These are phyloP conservation scores for Resseliella maxima DNA, from an alignment of 2,888 invertebrate genomes.

Conservation along the genomic window DNA sequence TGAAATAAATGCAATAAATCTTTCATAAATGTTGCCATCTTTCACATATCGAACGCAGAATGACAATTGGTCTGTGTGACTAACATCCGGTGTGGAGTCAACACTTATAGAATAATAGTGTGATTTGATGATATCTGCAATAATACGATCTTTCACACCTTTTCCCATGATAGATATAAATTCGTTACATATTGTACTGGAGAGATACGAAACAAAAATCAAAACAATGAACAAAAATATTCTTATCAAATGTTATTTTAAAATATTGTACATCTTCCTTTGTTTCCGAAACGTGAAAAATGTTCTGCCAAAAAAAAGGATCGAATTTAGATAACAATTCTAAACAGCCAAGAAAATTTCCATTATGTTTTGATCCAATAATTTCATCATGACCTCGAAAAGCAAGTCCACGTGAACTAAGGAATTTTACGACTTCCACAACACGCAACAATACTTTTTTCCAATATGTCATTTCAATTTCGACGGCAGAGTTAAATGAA, in stretches of 20 bases:
- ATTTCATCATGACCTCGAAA: constrained; percentile 58
- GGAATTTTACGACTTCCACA: constrained; percentile 58
- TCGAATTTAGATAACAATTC: constrained; percentile 59
- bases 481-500: too few species aligned
- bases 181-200: constrained; percentile 61
- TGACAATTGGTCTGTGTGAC: too few species aligned
- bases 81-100: constrained; percentile 63
- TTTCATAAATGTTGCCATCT: too few species aligned
- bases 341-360: constrained; percentile 57
- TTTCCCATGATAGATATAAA: constrained; percentile 61
- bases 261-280: constrained; percentile 55
- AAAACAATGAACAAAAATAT: neutral
- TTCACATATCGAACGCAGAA: too few species aligned
- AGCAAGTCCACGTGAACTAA: constrained; percentile 58
- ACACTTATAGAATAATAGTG: constrained; percentile 62
- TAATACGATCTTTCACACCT: constrained; percentile 59
- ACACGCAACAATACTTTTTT: constrained; percentile 18
- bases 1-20: too few species aligned
- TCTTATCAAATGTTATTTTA: too few species aligned
- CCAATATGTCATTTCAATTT: constrained; percentile 28
- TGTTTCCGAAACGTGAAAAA: constrained; percentile 59
- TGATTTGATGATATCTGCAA: constrained; percentile 59
- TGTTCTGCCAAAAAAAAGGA: constrained; percentile 58
- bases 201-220: constrained; percentile 60
- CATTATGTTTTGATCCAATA: constrained; percentile 58